Evolutionary conservation across 2,113 vertebrate species (phyloP).

Genomic region (Podiceps cristatus): DNA sequence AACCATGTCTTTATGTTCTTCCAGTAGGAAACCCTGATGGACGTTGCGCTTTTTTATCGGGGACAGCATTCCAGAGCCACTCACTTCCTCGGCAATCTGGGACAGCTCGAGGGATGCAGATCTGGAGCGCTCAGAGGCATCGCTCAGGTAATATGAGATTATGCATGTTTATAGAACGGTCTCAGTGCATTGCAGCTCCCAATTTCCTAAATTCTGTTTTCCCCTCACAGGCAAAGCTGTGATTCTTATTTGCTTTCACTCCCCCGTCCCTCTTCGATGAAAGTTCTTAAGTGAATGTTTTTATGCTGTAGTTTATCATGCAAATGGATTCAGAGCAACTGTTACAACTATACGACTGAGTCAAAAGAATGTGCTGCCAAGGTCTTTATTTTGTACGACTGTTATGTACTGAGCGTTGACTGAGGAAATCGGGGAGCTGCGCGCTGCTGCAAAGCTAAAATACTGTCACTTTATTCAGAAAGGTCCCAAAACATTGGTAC

Average conservation of each 20-base stretch:
- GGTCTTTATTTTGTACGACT: slow-evolving; percentile 48
- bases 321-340: slow-evolving; percentile 69
- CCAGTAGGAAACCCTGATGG: neutral
- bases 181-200: neutral
- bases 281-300: slow-evolving; percentile 16
- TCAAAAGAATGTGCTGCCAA: slow-evolving; percentile 46
- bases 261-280: neutral
- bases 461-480: neutral
- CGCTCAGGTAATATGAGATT: neutral
- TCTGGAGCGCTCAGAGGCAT: neutral
- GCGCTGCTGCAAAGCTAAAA: neutral
- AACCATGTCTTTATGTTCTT: neutral
- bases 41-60: accelerated
- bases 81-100: neutral
- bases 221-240: neutral
- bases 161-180: neutral
- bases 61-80: neutral
- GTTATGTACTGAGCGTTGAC: neutral
- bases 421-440: neutral
- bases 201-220: neutral
- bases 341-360: slow-evolving; percentile 53
- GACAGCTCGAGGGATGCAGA: neutral
- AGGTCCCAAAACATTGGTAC: neutral
- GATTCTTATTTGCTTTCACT: neutral
- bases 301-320: slow-evolving; percentile 33